Conservation (phyloP, 2,888 invertebrate species). For the Protodeltote pygarga region DNA sequence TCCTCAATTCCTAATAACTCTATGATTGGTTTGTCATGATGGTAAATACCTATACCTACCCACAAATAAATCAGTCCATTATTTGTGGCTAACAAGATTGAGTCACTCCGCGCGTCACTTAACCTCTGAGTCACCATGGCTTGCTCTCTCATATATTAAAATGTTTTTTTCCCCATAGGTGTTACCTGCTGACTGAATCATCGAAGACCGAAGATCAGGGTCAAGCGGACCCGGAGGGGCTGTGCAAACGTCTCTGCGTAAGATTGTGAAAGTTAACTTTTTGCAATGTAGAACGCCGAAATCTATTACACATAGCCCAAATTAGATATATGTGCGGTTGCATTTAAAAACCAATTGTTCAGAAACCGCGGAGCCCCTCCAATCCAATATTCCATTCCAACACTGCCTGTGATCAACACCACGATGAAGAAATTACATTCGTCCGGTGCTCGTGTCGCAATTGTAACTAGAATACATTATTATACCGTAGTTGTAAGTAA, state of each 20-base stretch:
- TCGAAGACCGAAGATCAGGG: slow-evolving; percentile 52
- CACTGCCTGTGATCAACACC: slow-evolving; percentile 79
- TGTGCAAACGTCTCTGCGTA: slow-evolving; percentile 24
- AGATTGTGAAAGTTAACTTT: slow-evolving; percentile 9
- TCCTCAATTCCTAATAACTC: slow-evolving; percentile 23
- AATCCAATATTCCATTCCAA: slow-evolving; percentile 70
- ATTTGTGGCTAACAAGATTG: slow-evolving; percentile 69
- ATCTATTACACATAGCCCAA: slow-evolving; percentile 13
- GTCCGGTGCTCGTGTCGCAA: slow-evolving; percentile 78
- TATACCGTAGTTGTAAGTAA: slow-evolving; percentile 46
- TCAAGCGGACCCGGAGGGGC: slow-evolving; percentile 49
- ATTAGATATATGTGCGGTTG: slow-evolving; percentile 22
- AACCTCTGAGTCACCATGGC: slow-evolving; percentile 59
- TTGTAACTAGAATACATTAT: slow-evolving; percentile 60
- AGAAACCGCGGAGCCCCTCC: slow-evolving; percentile 34
- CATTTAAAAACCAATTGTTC: slow-evolving; percentile 8
- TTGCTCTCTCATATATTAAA: slow-evolving; percentile 62
- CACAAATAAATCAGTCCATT: slow-evolving; percentile 26
- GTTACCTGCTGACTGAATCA: slow-evolving; percentile 72
- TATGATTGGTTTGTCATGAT: slow-evolving; percentile 46
- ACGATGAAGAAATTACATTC: slow-evolving; percentile 77
- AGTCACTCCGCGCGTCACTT: slow-evolving; percentile 64
- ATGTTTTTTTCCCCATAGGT: slow-evolving; percentile 75
- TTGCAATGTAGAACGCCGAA: slow-evolving; percentile 10
- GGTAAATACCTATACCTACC: slow-evolving; percentile 43